Conservation (phyloP, 2,113 vertebrate species). For the Xenopus borealis region DNA sequence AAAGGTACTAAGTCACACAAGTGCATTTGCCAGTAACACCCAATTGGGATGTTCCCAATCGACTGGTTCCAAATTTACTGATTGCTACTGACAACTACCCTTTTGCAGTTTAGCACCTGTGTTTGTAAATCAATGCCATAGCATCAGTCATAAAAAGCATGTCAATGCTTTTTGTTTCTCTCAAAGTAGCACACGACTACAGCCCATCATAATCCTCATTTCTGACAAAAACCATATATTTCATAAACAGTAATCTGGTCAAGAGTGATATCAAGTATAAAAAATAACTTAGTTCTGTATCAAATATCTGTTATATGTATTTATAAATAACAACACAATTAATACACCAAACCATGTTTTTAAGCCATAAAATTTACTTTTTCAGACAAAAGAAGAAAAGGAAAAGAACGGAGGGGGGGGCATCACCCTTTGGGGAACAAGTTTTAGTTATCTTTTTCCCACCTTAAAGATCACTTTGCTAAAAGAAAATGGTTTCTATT, state of each 20-base stretch:
- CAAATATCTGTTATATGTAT: constrained; percentile 75
- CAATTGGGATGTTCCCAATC: too few relatives aligned
- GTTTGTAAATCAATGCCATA: neutral
- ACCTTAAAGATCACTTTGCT: constrained; percentile 26
- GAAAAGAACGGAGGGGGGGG: constrained; percentile 6
- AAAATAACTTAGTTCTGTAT: constrained; percentile 80
- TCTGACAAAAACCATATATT: constrained; percentile 55
- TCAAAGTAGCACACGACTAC: constrained; percentile 23
- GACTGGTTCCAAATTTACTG: too few relatives aligned
- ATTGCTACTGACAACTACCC: neutral
- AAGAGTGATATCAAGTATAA: constrained; percentile 71
- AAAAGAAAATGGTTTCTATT: constrained; percentile 1
- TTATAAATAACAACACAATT: constrained; percentile 71
- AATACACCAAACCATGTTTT: constrained; percentile 54
- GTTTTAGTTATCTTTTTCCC: constrained; percentile 55
- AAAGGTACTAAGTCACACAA: too few relatives aligned
- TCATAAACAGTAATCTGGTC: constrained; percentile 74
- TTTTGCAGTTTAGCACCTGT: neutral
- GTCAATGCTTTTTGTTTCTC: constrained; percentile 11
- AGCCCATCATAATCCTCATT: constrained; percentile 48
- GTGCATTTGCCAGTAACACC: too few relatives aligned
- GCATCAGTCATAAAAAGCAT: constrained; percentile 12
- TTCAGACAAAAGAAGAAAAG: constrained; percentile 53
- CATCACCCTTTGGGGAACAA: constrained; percentile 52
- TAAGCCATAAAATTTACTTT: constrained; percentile 60